These are phyloP conservation scores for Neuroterus valhalla DNA, from an alignment of 1,140 invertebrate species.

Conservation along the genomic window DNA sequence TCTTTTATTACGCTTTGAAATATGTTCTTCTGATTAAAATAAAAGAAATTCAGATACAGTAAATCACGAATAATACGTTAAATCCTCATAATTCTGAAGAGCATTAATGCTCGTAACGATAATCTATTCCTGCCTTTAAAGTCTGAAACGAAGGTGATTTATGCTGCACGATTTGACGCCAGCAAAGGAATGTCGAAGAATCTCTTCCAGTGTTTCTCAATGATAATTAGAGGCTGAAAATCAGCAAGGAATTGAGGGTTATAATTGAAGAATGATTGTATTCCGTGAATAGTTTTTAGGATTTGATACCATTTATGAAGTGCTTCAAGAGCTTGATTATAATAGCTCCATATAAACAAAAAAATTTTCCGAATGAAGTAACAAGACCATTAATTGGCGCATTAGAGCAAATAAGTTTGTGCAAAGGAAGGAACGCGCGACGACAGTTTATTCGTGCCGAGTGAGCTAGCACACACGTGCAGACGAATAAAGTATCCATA, in stretches of 20 bases:
- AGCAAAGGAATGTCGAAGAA: conserved; percentile 7
- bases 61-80: conserved; percentile 22
- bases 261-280: conserved; percentile 7
- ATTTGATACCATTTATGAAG: conserved; percentile 9
- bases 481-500: conserved; percentile 44
- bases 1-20: neutral
- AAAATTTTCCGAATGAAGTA: conserved; percentile 14
- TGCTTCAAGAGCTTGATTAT: neutral
- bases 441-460: conserved; percentile 53
- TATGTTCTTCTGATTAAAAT: conserved; percentile 10
- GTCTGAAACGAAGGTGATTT: conserved; percentile 19
- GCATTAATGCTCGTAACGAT: conserved; percentile 7
- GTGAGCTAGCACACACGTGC: neutral
- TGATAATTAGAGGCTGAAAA: conserved; percentile 1
- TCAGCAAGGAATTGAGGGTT: conserved; percentile 17
- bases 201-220: conserved; percentile 11
- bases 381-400: conserved; percentile 30
- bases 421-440: conserved; percentile 32
- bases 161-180: conserved; percentile 2
- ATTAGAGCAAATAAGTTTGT: conserved; percentile 10
- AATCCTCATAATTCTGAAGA: conserved; percentile 27
- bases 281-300: neutral
- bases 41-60: conserved; percentile 25
- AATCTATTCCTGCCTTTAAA: conserved; percentile 22
- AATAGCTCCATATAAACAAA: conserved; percentile 4